A percentile compares a stretch with the other conserved stretches of the same genome.
These are phyloP conservation scores for Pionites leucogaster DNA, from an alignment of 2,113 vertebrate species.

Conservation along the genomic window DNA sequence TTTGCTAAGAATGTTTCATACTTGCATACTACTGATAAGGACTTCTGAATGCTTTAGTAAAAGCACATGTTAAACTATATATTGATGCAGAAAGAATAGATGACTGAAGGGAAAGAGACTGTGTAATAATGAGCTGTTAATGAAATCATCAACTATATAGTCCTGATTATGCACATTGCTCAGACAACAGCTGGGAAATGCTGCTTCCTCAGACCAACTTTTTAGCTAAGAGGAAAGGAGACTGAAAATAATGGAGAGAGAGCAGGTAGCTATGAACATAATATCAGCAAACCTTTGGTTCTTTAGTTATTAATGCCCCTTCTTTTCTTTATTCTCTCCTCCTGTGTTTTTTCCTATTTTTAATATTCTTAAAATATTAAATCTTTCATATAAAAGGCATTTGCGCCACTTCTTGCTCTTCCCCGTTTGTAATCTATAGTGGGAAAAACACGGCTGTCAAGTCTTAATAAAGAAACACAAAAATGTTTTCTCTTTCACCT, in stretches of 20 bases:
- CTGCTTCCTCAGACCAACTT: conserved; percentile 34
- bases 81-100: background rate
- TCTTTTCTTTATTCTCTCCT: background rate
- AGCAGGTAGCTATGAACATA: background rate
- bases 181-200: background rate
- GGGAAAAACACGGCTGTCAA: background rate
- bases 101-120: background rate
- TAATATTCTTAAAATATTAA: background rate
- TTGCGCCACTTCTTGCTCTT: background rate
- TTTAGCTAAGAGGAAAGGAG: background rate
- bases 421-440: background rate
- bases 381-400: background rate
- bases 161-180: background rate
- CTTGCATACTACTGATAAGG: background rate
- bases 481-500: conserved; percentile 2
- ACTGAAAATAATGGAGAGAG: background rate
- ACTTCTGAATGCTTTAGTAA: background rate
- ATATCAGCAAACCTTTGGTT: background rate
- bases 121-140: background rate
- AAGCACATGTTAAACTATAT: background rate
- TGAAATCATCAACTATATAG: background rate
- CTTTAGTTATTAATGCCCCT: background rate
- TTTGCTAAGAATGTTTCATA: background rate
- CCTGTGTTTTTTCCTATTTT: background rate
- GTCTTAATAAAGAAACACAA: background rate